Evolutionary conservation across 2,113 vertebrate genomes (phyloP), one percentile per base, ranked within the genome.

Genomic region (Bos indicus): DNA sequence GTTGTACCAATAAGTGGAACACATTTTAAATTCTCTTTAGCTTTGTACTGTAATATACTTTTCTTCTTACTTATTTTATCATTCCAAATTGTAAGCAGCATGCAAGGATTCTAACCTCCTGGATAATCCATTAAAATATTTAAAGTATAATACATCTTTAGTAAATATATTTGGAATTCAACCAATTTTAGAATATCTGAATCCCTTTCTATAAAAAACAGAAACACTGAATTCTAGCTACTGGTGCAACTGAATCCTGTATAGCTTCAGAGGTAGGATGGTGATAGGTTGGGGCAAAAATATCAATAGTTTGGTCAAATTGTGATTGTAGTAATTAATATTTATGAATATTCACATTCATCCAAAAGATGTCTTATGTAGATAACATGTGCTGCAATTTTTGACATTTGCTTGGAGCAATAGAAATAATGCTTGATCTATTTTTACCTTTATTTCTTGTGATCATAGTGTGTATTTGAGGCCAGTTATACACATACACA

Each of bases 11-110:
- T 80, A 74, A 67, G 30, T 74, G 81, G 16, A 83, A 67, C 19
- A n/a, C 19, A 77, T 95, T 92, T 88, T 96, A 52, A 57, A 82
- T 82, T 95, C 28, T 92, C 12, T 78, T 92, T 23, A 80, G n/a
- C 19, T 86, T 97, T 84, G 30, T 94, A 43, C 21, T 25, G 11
- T 74, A 43, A 43, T 25, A 40, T 43, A 43, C 36, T 74, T 43
- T 74, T 64, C 81, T 94, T 94, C 80, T 90, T 71, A 71, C 33
- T 85, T 81, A 94, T 74, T 93, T 43, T 62, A 62, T 67, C 90
- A 96, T 80, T 88, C 40, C 21, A 87, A 54, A 62, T 46, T 94
- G 26, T 88, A 23, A 82, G 28, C 43, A 71, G 26, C 80, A 90
- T 85, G 9, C 0, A 62, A 56, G 7, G 48, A 74, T 56, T 96